Evolutionary conservation across 2,888 invertebrate species (phyloP), one percentile per base, ranked within the genome.

Genomic region (Caenorhabditis sp.): DNA sequence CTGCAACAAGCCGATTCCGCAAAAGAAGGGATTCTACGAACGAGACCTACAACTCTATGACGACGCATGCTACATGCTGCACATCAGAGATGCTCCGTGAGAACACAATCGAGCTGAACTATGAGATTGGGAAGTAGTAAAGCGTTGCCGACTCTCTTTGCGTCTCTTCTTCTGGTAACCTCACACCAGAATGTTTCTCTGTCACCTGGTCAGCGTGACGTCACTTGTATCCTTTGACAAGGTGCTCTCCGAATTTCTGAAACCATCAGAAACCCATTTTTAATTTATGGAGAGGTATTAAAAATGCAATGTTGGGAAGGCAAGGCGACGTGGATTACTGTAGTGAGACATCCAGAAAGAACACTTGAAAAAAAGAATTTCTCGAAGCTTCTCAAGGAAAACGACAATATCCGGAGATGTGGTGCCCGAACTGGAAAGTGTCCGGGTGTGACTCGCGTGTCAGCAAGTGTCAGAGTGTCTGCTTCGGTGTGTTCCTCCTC

Each of bases 21-120:
- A 43, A 5, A n/a, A 55, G n/a, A 43, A 2, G 7, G 74, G 58
- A 26, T 74, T 65, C 43, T 74, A 66, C 32, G 65, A 59, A 9
- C 27, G 48, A 17, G 74, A 74, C 22, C n/a, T 68, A 43, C 17
- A 43, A 32, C 13, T 68, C 15, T 68, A 59, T 37, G 58, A 59
- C 37, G 43, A 41, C 2, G 8, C 6, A 0, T 68, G 68, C 37
- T 68, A 58, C 45, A 43, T 59, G 24, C 22, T 68, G 15, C 35
- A 59, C 17, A 32, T 48, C 13, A 68, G 56, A n/a, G 53, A 56
- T 20, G 7, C 15, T 37, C 41, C 24, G 17, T 56, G 11, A 43
- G 43, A 22, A 24, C 43, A 26, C 48, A 27, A 48, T 30, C 26
- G n/a, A n/a, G n/a, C n/a, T n/a, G n/a, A n/a, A 20, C 22, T n/a